Evolutionary conservation across 2,113 vertebrate genomes (phyloP).

Genomic region (Labeo catla): DNA sequence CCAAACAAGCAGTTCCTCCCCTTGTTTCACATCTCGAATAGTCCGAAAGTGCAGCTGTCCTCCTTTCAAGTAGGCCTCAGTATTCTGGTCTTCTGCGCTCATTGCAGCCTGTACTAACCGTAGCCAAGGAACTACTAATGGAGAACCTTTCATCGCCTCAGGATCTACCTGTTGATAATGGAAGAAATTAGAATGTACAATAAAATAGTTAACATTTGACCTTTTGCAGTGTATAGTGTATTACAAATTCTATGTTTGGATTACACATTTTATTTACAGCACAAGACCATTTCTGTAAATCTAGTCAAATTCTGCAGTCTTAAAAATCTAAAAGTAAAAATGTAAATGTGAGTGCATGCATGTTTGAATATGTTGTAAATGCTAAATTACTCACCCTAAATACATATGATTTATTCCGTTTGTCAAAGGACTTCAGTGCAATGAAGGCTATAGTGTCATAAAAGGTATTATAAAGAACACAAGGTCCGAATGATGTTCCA

Average conservation of each 20-base stretch:
- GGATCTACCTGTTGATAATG: constrained; percentile 79
- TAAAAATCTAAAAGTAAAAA: background rate
- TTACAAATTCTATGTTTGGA: background rate
- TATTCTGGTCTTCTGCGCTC: constrained; percentile 85
- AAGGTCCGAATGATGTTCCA: constrained; percentile 84
- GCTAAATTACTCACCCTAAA: constrained; percentile 79
- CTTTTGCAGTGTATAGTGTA: too few relatives aligned
- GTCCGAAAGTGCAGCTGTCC: constrained; percentile 86
- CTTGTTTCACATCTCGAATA: constrained; percentile 76
- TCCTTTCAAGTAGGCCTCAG: constrained; percentile 86
- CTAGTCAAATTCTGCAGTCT: background rate
- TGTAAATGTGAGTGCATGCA: too few relatives aligned
- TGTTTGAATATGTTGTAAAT: background rate
- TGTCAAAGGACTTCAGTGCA: constrained; percentile 84
- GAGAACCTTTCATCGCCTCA: constrained; percentile 79
- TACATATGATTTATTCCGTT: constrained; percentile 77
- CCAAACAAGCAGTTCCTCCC: constrained; percentile 89
- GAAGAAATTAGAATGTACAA: background rate
- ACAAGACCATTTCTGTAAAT: background rate
- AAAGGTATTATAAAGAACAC: constrained; percentile 82
- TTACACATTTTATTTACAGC: background rate
- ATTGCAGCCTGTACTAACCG: constrained; percentile 85
- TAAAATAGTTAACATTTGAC: background rate
- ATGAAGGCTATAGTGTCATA: constrained; percentile 89
- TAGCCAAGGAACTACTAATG: constrained; percentile 82